These are phyloP conservation scores for Machimus atricapillus DNA, from an alignment of 2,888 invertebrate species.

Conservation along the genomic window DNA sequence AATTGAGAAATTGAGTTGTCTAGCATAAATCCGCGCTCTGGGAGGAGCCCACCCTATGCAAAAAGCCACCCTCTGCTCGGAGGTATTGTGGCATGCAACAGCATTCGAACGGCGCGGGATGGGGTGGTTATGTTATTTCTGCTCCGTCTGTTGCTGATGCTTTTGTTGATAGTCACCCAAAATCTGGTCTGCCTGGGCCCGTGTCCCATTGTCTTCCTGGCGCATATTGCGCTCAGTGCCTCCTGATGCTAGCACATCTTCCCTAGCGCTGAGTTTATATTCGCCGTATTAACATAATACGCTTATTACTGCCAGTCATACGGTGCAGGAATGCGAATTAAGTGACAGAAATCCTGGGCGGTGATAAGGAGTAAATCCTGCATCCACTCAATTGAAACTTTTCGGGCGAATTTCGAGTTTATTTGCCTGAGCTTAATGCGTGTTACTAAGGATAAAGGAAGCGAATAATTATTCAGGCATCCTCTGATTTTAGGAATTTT, in stretches of 20 bases:
- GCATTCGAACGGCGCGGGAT: background rate
- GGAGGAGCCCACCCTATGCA: background rate
- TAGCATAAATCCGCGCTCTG: background rate
- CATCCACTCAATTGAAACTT: background rate
- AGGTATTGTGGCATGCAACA: constrained; percentile 12
- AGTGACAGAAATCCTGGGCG: constrained; percentile 4
- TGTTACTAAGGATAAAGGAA: background rate
- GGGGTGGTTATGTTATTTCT: constrained; percentile 34
- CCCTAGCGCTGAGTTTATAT: background rate
- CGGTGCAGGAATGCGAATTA: constrained; percentile 20
- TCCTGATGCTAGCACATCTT: constrained; percentile 4
- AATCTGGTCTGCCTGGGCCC: constrained; percentile 1
- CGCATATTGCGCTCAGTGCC: background rate
- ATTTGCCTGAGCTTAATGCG: background rate
- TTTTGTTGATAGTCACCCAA: constrained; percentile 30
- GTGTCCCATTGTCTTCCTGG: constrained; percentile 27
- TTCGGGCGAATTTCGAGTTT: background rate
- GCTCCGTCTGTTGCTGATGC: constrained; percentile 34
- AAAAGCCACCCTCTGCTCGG: background rate
- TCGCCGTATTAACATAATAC: constrained; percentile 37
- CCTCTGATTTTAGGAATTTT: too few relatives aligned
- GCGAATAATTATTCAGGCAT: background rate
- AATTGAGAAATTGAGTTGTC: constrained; percentile 22
- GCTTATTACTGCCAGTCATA: constrained; percentile 23
- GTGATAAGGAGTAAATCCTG: constrained; percentile 2